Evolutionary conservation across 2,888 invertebrate species (phyloP).

Genomic region (Fragum whitleyi): DNA sequence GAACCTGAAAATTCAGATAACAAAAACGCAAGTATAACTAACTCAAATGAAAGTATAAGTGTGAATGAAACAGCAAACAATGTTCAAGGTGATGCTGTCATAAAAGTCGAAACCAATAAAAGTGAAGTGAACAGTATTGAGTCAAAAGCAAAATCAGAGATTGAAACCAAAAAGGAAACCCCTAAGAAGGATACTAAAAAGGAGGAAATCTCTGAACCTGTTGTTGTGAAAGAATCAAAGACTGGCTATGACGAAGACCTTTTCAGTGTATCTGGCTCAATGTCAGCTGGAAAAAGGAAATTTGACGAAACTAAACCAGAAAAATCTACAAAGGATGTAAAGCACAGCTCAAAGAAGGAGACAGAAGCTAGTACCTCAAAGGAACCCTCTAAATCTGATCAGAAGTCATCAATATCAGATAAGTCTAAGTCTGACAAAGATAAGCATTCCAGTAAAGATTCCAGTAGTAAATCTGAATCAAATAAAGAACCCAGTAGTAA

Average conservation of each 20-base stretch:
- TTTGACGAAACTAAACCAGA: constrained; percentile 42
- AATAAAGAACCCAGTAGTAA: constrained; percentile 66
- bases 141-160: constrained; percentile 15
- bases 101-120: constrained; percentile 49
- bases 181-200: constrained; percentile 38
- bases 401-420: constrained; percentile 35
- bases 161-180: constrained; percentile 33
- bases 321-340: constrained; percentile 8
- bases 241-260: constrained; percentile 49
- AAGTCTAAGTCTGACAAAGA: constrained; percentile 40
- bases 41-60: constrained; percentile 46
- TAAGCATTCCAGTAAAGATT: constrained; percentile 49
- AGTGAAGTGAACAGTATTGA: constrained; percentile 6
- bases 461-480: constrained; percentile 38
- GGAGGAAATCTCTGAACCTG: constrained; percentile 31
- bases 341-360: constrained; percentile 22
- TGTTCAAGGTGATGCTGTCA: constrained; percentile 42
- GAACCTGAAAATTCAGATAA: constrained; percentile 74
- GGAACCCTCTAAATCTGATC: constrained; percentile 14
- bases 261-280: constrained; percentile 28
- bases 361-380: constrained; percentile 27
- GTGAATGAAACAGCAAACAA: constrained; percentile 42
- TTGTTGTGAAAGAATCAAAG: constrained; percentile 29
- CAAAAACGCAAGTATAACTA: constrained; percentile 66
- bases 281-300: constrained; percentile 36